Percentiles rank a stretch among this genome's conserved stretches.
Conservation (phyloP, 1,140 invertebrate species). For the Lepidostoma basale region DNA sequence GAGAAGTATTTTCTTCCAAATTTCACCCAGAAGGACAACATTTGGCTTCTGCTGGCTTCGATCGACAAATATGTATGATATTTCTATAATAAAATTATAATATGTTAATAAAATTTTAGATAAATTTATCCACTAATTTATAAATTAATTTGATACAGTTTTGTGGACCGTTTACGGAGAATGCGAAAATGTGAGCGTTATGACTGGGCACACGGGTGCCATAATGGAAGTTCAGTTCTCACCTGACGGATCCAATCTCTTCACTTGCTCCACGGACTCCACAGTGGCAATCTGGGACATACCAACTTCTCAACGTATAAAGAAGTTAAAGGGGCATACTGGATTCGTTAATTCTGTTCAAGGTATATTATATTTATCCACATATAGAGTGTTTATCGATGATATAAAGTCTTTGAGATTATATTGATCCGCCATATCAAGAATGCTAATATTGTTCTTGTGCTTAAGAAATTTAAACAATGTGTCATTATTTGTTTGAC, state of each 20-base stretch:
- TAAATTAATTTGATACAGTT: slow-evolving; percentile 65
- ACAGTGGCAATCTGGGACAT: slow-evolving; percentile 96
- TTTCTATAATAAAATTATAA: neutral
- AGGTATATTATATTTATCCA: slow-evolving; percentile 49
- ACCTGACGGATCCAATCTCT: slow-evolving; percentile 90
- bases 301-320: slow-evolving; percentile 81
- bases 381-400: too few relatives aligned
- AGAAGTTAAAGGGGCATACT: slow-evolving; percentile 91
- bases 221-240: slow-evolving; percentile 95
- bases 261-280: slow-evolving; percentile 93
- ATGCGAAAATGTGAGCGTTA: slow-evolving; percentile 93
- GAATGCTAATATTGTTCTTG: neutral
- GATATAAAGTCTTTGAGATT: neutral
- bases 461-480: too few relatives aligned
- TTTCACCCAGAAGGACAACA: slow-evolving; percentile 97
- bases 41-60: slow-evolving; percentile 94
- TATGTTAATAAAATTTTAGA: slow-evolving; percentile 5
- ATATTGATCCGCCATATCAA: neutral
- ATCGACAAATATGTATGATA: slow-evolving; percentile 92
- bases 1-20: slow-evolving; percentile 91
- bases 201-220: slow-evolving; percentile 95
- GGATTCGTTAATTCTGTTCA: slow-evolving; percentile 88
- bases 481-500: too few relatives aligned
- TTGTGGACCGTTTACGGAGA: slow-evolving; percentile 98
- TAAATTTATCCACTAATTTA: slow-evolving; percentile 4